Evolutionary conservation across 2,797 vertebrate genomes (phyloP), one percentile per base, ranked within the genome.

Genomic region (Siniperca undulata): DNA sequence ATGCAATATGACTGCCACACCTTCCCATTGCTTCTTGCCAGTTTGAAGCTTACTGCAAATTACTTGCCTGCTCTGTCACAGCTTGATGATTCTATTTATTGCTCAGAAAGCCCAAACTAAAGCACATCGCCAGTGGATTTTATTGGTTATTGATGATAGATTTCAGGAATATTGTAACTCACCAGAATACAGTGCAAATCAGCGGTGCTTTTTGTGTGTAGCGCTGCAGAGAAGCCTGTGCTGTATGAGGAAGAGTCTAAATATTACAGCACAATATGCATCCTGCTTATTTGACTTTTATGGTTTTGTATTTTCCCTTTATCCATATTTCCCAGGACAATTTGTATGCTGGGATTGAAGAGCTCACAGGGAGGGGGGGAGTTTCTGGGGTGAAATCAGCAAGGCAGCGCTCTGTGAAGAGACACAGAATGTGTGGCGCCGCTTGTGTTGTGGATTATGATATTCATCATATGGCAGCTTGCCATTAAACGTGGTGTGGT

Each of bases 401-500:
- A 67, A 74, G 53, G 78, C 59, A 16, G 24, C 8, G 5, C 62
- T 85, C 67, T 61, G 60, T 66, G 75, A 78, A 65, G 60, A 30
- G 59, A 71, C 81, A 64, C 60, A 60, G 67, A 72, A 79, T 88
- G 77, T 68, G 88, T 74, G 60, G 71, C 20, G 12, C 59, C 7
- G 11, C 85, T 91, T 84, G 73, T 77, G 81, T 77, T 84, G 85
- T 88, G 86, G 86, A 89, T 92, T 87, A 90, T 86, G 75, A 86
- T 88, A 89, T 89, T 88, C 83, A 82, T 89, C 83, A 70, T 74
- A 77, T 82, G 87, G 85, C 86, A 81, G 74, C 64, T 58, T 78
- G 87, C 88, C 89, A 91, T 91, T 86, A 84, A 91, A 73, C 70
- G 40, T 61, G 70, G 79, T 86, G 87, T 76, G 88, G 89, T 92